phyloP scores from a whole-genome alignment of 1,140 invertebrate species.

The Drepana arcuata region DNA sequence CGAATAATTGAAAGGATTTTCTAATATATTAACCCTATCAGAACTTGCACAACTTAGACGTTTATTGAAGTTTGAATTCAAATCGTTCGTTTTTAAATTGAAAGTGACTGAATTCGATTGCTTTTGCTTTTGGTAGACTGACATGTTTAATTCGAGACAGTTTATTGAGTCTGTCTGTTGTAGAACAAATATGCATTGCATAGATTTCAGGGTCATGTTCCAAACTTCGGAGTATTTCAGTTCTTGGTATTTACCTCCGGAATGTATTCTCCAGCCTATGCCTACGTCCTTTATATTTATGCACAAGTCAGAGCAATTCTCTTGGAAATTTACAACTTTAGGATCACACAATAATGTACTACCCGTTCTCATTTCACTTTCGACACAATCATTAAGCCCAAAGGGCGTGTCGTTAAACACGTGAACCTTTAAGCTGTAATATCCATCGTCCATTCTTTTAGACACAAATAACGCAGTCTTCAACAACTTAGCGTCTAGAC shows the following conservation, averaged over 20 bases:
- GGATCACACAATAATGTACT: conserved; percentile 91
- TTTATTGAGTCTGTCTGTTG: conserved; percentile 75
- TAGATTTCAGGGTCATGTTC: conserved; percentile 83
- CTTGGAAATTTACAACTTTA: conserved; percentile 88
- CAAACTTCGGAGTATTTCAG: conserved; percentile 91
- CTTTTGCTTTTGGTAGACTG: conserved; percentile 62
- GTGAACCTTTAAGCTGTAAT: conserved; percentile 72
- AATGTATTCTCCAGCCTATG: conserved; percentile 86
- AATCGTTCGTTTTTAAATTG: conserved; percentile 64
- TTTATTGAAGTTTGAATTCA: conserved; percentile 64
- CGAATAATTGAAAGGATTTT: conserved; percentile 65
- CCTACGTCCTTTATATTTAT: conserved; percentile 72
- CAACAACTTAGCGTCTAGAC: conserved; percentile 80
- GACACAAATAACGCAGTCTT: conserved; percentile 88
- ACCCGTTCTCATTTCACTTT: conserved; percentile 85
- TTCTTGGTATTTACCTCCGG: conserved; percentile 89
- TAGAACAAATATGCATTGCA: conserved; percentile 89
- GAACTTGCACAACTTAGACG: conserved; percentile 57
- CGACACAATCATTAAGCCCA: conserved; percentile 85
- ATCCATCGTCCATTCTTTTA: conserved; percentile 75
- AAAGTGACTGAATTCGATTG: conserved; percentile 65
- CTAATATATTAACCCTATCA: conserved; percentile 58
- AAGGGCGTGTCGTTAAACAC: conserved; percentile 94
- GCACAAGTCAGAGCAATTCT: conserved; percentile 89
- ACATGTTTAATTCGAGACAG: conserved; percentile 59